A percentile compares a stretch with the other conserved stretches of the same genome.
phyloP scores from a whole-genome alignment of 2,797 vertebrate species.

The Malacoraja senta region DNA sequence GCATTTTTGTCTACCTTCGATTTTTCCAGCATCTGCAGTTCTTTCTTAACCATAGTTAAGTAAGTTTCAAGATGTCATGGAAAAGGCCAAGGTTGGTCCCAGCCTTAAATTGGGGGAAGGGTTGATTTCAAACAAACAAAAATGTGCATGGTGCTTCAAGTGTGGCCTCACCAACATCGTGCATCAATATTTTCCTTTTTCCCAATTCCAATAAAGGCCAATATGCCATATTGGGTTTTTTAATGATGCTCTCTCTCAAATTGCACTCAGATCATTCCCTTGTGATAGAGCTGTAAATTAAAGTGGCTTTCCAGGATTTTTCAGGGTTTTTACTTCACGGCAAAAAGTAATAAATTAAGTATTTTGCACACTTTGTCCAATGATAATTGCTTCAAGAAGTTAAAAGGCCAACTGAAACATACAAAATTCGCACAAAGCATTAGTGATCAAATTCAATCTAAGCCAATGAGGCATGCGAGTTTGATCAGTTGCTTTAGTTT shows the following conservation, averaged over 20 bases:
- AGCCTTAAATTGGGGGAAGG: no score
- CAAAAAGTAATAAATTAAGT: neutral
- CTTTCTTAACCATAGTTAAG: no score
- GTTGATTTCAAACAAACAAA: no score
- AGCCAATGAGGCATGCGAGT: neutral
- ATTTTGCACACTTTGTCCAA: neutral
- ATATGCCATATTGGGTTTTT: no score
- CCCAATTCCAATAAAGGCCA: no score
- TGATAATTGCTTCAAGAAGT: neutral
- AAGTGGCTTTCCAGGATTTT: neutral
- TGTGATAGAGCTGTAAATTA: neutral
- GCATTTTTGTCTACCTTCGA: no score
- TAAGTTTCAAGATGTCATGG: no score
- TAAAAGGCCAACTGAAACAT: neutral
- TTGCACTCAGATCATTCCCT: neutral
- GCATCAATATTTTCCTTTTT: no score
- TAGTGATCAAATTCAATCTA: neutral
- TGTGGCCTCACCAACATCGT: no score
- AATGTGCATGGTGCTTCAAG: no score
- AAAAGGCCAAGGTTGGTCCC: no score
- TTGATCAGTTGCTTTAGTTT: neutral
- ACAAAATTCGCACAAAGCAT: neutral
- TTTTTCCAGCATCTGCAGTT: no score
- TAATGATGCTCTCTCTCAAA: neutral
- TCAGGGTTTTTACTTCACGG: neutral